Evolutionary conservation across 2,113 vertebrate species (phyloP), one percentile per base, ranked within the genome.

Genomic region (Eurypyga helias): DNA sequence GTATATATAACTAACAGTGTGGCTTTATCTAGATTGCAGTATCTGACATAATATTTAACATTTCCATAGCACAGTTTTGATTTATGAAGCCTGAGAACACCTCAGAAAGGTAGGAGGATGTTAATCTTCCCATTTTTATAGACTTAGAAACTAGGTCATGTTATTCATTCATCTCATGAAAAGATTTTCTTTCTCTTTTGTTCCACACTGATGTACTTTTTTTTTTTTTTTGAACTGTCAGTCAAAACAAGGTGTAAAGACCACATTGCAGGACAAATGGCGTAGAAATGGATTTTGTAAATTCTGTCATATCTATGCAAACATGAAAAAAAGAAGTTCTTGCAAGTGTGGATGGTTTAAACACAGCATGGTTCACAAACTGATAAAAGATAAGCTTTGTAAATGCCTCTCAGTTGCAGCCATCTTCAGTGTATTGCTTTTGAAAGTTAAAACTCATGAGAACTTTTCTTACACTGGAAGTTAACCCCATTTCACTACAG

Each of bases 181-280:
- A 95, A 84, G 55, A 75, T 85, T 95, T 93, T 70, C 41, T 11
- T 85, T 70, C 38, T 87, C 33, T 83, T 87, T 94, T 89, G 17
- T 84, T 82, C 64, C 33, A 41, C 24, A 66, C 10, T 25, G 12
- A 67, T 58, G 26, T 34, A 19, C 7, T 1, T 26, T 23, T 45
- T 92, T 83, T 89, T 41, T 41, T 45, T 83, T 92, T 83, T 89
- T 71, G 0, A 91, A 21, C 48, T 90, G 71, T 73, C 93, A 91
- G 41, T 93, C 78, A 93, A 87, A 78, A 89, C 41, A 82, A 79
- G 36, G 21, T 77, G 31, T 82, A 69, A 69, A 80, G 85, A 70
- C 31, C 54, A 65, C 66, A 58, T 52, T 62, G 28, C 41, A 90
- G 82, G 85, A 79, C 41, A 95, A 91, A 80, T 31, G 19, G 15